A percentile compares a stretch with the other conserved stretches of the same genome.
Evolutionary conservation across 1,140 invertebrate genomes (phyloP).

Genomic region (Leptestheria dahalacensis): DNA sequence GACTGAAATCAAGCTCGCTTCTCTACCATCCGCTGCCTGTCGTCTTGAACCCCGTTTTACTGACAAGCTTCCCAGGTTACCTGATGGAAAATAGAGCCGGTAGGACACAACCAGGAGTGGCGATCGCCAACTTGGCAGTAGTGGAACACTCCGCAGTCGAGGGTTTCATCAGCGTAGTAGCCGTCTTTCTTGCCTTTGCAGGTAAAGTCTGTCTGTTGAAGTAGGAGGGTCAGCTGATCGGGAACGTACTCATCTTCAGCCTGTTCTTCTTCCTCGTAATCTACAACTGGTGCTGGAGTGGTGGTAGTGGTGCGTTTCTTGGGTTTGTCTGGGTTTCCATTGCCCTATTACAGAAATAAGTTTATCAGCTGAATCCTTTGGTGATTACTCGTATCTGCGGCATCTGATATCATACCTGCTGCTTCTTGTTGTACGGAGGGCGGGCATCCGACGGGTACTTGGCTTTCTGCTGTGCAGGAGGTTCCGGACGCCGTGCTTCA

Average conservation of each 20-base stretch:
- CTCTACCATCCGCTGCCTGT: no score
- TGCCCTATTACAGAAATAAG: no score
- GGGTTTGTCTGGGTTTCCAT: background rate
- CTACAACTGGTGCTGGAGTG: background rate
- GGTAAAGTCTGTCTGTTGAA: conserved; percentile 68
- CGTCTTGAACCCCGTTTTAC: no score
- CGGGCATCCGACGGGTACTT: background rate
- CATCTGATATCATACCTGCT: background rate
- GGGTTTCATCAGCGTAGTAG: conserved; percentile 78
- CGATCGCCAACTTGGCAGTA: conserved; percentile 80
- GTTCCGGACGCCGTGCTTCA: background rate
- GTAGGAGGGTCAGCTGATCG: conserved; percentile 56
- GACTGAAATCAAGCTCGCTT: no score
- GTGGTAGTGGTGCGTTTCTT: background rate
- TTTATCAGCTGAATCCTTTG: no score
- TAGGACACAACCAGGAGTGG: conserved; percentile 85
- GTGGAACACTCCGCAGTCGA: conserved; percentile 83
- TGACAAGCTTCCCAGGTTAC: conserved; percentile 36
- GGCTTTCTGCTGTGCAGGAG: background rate
- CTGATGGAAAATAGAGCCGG: conserved; percentile 82
- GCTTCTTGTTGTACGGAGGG: background rate
- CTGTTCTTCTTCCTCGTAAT: conserved; percentile 35
- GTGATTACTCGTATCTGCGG: no score
- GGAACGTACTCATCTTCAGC: conserved; percentile 69
- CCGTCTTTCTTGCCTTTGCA: conserved; percentile 65